Conservation (phyloP, 2,113 vertebrate genomes). For the Sebastes schlegelii region DNA sequence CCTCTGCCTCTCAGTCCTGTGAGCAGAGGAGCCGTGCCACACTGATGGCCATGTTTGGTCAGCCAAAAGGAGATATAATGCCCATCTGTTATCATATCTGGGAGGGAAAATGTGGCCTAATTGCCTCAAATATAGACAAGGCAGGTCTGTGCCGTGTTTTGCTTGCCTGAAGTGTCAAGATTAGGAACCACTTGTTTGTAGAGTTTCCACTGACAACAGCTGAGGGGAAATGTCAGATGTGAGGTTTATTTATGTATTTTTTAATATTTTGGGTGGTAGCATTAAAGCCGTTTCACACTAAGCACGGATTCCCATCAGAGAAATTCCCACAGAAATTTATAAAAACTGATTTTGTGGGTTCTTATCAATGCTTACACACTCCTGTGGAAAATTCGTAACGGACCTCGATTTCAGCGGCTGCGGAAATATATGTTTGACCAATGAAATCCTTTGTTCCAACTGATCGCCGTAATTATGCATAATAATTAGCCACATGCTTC, state of each 20-base stretch:
- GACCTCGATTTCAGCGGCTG: too few species aligned
- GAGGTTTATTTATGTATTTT: not conserved
- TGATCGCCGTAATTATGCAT: too few species aligned
- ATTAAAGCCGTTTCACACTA: not conserved
- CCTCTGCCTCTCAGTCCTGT: constrained; percentile 85
- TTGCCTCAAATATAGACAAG: constrained; percentile 83
- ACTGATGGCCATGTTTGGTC: constrained; percentile 89
- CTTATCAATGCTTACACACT: too few species aligned
- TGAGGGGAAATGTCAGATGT: constrained; percentile 43
- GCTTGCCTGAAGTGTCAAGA: constrained; percentile 81
- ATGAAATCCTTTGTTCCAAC: too few species aligned
- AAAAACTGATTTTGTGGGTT: too few species aligned
- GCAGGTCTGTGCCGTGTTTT: constrained; percentile 71
- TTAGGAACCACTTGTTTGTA: constrained; percentile 80
- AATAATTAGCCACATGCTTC: too few species aligned
- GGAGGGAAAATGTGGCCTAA: constrained; percentile 74
- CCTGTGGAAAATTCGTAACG: too few species aligned
- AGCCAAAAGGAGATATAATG: constrained; percentile 82
- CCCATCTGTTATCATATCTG: constrained; percentile 81
- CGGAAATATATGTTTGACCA: too few species aligned
- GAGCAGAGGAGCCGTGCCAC: constrained; percentile 82
- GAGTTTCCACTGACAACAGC: constrained; percentile 71
- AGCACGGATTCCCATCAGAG: too few species aligned
- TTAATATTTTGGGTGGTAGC: constrained; percentile 4
- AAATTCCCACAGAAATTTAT: too few species aligned